Percentiles rank a stretch among this genome's conserved stretches.
Conservation (phyloP, 35 echinoderm and acorn worm species). For the Lytechinus variegatus region DNA sequence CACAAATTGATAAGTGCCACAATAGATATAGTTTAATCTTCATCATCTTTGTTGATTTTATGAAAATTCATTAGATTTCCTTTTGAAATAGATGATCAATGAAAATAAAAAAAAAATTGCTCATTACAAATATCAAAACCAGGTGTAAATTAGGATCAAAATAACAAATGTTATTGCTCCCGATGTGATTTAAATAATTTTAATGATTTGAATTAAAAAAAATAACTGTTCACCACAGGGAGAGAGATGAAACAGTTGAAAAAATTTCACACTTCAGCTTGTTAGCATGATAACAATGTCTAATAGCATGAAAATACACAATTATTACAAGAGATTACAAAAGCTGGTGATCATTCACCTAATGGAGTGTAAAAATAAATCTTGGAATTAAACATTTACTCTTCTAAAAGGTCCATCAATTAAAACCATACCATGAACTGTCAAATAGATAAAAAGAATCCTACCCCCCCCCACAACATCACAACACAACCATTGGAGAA, state of each 20-base stretch:
- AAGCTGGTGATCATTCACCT: not conserved
- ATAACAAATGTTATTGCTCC: not conserved
- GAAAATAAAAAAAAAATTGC: no score
- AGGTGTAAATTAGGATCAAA: not conserved
- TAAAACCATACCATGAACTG: not conserved
- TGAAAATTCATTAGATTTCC: no score
- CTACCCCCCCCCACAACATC: not conserved
- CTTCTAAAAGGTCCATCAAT: not conserved
- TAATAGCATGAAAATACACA: not conserved
- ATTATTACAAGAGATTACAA: not conserved
- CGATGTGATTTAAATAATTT: not conserved
- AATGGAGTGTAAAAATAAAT: not conserved
- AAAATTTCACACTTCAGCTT: not conserved
- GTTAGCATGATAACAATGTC: not conserved
- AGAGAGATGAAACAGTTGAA: not conserved
- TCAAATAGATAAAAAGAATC: not conserved
- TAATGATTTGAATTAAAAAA: not conserved
- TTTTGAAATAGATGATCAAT: no score
- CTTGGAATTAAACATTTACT: constrained; percentile 20
- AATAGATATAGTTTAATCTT: not conserved
- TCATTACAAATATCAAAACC: no score
- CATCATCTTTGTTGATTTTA: no score
- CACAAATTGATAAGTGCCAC: not conserved
- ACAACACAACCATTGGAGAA: not conserved
- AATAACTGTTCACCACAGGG: not conserved